Percentiles rank a stretch among this genome's conserved stretches.
phyloP scores from a whole-genome alignment of 2,888 invertebrate genomes.

The Melipona beecheii region DNA sequence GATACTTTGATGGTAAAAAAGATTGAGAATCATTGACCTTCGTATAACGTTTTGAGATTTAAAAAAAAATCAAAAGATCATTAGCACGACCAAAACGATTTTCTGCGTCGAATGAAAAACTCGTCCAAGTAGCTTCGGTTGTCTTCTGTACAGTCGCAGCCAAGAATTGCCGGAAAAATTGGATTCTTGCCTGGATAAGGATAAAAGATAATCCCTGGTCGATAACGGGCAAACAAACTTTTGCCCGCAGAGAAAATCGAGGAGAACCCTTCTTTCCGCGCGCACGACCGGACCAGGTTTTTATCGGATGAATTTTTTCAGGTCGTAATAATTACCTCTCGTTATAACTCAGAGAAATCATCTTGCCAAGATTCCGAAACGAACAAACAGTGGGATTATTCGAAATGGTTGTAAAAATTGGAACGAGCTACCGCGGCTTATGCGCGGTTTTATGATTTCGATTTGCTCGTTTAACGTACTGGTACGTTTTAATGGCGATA shows the following conservation, averaged over 20 bases:
- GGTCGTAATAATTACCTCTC: conserved; percentile 11
- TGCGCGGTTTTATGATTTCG: not conserved
- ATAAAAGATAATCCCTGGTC: conserved; percentile 26
- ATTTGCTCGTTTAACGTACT: not conserved
- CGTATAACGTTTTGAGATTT: too few species aligned
- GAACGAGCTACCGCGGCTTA: not conserved
- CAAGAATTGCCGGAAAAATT: conserved; percentile 17
- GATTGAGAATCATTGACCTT: too few species aligned
- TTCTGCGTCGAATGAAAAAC: too few species aligned
- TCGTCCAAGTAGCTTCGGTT: not conserved
- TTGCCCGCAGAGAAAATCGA: not conserved
- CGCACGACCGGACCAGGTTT: not conserved
- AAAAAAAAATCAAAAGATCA: too few species aligned
- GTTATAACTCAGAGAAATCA: conserved; percentile 29
- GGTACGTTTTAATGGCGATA: too few species aligned
- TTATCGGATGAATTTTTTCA: conserved; percentile 28
- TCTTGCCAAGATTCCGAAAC: conserved; percentile 17
- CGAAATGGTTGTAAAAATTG: not conserved
- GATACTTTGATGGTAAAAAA: too few species aligned
- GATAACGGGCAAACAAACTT: conserved; percentile 9
- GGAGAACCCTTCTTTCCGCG: not conserved
- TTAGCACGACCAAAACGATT: too few species aligned
- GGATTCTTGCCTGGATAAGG: conserved; percentile 1
- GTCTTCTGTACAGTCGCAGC: not conserved
- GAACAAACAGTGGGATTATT: not conserved